Evolutionary conservation across 1,140 invertebrate species (phyloP), one percentile per base, ranked within the genome.

Genomic region (Geopemphigus sp.): DNA sequence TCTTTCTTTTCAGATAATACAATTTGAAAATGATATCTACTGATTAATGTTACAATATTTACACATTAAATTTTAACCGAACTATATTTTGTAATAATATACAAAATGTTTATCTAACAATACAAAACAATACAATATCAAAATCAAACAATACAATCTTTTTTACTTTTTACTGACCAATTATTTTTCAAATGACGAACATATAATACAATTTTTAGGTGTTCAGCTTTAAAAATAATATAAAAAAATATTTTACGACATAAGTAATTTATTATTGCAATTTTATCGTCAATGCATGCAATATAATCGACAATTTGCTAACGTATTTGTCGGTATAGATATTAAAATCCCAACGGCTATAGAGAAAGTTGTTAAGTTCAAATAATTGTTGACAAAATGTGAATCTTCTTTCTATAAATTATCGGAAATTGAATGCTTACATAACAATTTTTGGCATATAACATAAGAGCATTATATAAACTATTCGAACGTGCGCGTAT

Each of bases 381-480:
- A 50, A 68, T 68, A 26, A 50, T 68, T 68, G 3, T 68, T 50
- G 66, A 68, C 45, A 26, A 68, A 50, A 68, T 50, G 12, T 45
- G 64, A 15, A 68, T 68, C 64, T 68, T 68, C 64, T 22, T 68
- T 68, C n/a, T 47, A 68, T 4, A 24, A n/a, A 22, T 45, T 39
- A 45, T 45, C 39, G 64, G n/a, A 68, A 47, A 47, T 68, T 12
- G 47, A 1, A n/a, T 26, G 47, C 14, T 68, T 68, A 22, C 66
- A 14, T 68, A 68, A 68, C 17, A 39, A 26, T 15, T 50, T 68
- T 68, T 68, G n/a, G 50, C 66, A 50, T 68, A 50, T 45, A 45
- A 66, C 22, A 45, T 64, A 12, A 66, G 2, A 59, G 14, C 12
- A 59, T 63, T 32, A 63, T 32, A 32, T 22, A 66, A 66, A n/a